Evolutionary conservation across 2,797 vertebrate genomes (phyloP), one percentile per base, ranked within the genome.

Genomic region (Cottoperca gobio): DNA sequence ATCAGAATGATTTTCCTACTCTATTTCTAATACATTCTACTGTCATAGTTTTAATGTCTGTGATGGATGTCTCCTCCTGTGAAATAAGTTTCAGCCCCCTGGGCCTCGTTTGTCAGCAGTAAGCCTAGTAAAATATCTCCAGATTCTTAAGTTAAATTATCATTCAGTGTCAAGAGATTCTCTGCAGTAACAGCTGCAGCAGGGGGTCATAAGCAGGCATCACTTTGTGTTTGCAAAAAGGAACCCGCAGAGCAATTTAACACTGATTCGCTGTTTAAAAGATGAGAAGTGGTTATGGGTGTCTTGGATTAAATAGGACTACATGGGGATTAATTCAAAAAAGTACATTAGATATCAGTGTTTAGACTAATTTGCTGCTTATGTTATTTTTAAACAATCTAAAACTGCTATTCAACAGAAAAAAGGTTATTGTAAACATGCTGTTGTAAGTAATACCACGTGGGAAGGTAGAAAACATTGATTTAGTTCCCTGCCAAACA

Each of bases 181-280:
- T 79, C 76, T 54, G 66, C 69, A 46, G 70, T 63, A 80, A 61
- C 59, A 69, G 83, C 72, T 74, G 74, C 86, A 89, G 87, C 53
- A 6, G 76, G 82, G 70, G 78, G 70, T 82, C 70, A 62, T 71
- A 49, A 66, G 83, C 62, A 76, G 77, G 68, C 73, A 53, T 70
- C 82, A 69, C 63, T 82, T 76, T 76, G 69, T 49, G 66, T 84
- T 86, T 59, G 26, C 49, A 35, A 65, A 49, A 62, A 33, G 62
- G 23, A 73, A 65, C 85, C 85, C 24, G 31, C 81, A 35, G 78
- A 86, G 85, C 65, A 71, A 71, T 84, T 85, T 83, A 63, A 84
- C 62, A 62, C 76, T 80, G 80, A 83, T 88, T 86, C 87, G 87
- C 69, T 53, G 40, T 70, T 85, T 76, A 77, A 79, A 80, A 77